Conservation (phyloP, 1,140 invertebrate genomes). For the Armadillidium nasatum region DNA sequence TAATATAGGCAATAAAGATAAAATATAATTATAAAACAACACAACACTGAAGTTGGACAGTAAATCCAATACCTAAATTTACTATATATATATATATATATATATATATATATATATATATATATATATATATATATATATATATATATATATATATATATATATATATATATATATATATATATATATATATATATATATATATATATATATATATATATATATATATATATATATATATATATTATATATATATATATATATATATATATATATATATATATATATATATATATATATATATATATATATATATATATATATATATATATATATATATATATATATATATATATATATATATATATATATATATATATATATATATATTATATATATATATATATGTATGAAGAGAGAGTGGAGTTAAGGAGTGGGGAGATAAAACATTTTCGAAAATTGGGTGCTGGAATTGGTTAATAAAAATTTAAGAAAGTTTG, state of each 20-base stretch:
- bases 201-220: background rate
- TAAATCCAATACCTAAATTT: too few species aligned
- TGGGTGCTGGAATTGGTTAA: too few species aligned
- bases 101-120: slow-evolving; percentile 10
- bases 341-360: too few species aligned
- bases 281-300: background rate
- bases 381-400: too few species aligned
- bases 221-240: slow-evolving; percentile 5
- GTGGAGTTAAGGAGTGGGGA: too few species aligned
- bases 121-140: slow-evolving; percentile 3
- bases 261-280: slow-evolving; percentile 10
- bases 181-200: slow-evolving; percentile 3
- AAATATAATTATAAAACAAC: too few species aligned
- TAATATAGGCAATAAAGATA: too few species aligned
- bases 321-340: background rate
- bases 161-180: slow-evolving; percentile 3
- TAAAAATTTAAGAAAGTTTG: too few species aligned
- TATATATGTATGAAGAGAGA: too few species aligned
- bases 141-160: background rate
- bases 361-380: too few species aligned
- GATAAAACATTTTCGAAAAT: too few species aligned
- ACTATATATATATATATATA: background rate
- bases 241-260: slow-evolving; percentile 17
- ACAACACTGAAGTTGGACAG: too few species aligned
- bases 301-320: background rate